Conservation (phyloP, 2,888 invertebrate genomes). For the Drosophila borborema region DNA sequence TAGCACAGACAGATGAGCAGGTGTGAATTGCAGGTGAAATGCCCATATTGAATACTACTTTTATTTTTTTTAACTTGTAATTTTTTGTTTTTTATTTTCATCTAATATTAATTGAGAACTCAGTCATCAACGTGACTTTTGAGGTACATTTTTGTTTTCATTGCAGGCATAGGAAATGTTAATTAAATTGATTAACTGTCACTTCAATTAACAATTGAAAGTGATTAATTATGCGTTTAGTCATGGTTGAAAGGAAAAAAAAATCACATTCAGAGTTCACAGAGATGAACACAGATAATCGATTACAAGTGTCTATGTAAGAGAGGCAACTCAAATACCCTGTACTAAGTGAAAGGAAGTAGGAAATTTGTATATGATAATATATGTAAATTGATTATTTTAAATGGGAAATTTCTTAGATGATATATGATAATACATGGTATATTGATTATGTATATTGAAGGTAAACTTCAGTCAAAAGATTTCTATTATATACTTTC, state of each 20-base stretch:
- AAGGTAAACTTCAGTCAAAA: too few species aligned
- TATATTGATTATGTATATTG: too few species aligned
- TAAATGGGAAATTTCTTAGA: too few species aligned
- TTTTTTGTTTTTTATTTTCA: conserved; percentile 15
- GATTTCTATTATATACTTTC: too few species aligned
- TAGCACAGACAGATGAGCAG: neutral
- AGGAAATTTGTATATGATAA: neutral
- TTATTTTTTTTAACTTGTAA: conserved; percentile 21
- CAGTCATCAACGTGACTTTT: conserved; percentile 13
- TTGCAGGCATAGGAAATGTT: conserved; percentile 14
- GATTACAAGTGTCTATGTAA: neutral
- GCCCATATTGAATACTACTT: conserved; percentile 11
- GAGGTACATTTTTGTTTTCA: conserved; percentile 9
- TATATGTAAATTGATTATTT: too few species aligned
- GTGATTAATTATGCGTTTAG: conserved; percentile 45
- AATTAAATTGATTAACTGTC: conserved; percentile 43
- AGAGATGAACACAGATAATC: neutral
- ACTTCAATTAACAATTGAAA: conserved; percentile 39
- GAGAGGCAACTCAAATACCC: neutral
- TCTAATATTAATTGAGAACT: conserved; percentile 1
- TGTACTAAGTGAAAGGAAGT: neutral
- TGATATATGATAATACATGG: too few species aligned
- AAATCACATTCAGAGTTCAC: conserved; percentile 18
- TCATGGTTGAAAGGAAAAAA: conserved; percentile 30
- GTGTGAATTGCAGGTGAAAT: conserved; percentile 33